Evolutionary conservation across 1,140 invertebrate genomes (phyloP), one percentile per base, ranked within the genome.

Genomic region (Mycetomoellerius zeteki): DNA sequence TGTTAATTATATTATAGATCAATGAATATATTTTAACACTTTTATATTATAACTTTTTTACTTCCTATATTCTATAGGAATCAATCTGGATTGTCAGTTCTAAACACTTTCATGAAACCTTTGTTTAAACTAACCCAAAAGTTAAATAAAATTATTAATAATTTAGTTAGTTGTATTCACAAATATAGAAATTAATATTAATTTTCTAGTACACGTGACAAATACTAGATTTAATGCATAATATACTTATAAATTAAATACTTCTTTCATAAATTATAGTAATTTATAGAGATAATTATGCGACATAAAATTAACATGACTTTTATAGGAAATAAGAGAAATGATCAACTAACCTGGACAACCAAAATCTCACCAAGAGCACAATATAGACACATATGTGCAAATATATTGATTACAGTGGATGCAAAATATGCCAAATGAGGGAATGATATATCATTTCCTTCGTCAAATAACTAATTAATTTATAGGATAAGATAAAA

Each of bases 331-430:
- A 27, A 73, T 30, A 47, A 52, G n/a, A 67, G 4, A 37, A 24
- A 76, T 27, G 7, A 43, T 3, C 8, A 47, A 50, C 24, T 72
- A 72, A 86, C 85, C 71, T 72, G 64, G 10, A 12, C 77, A 24
- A 71, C 24, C 19, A 86, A 72, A 43, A 80, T 43, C 21, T 88
- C 84, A 0, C 73, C 86, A 1, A 69, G 16, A 8, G 33, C 52
- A 4, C 73, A 88, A 19, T 88, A 80, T 14, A 86, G 16, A 21
- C 30, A 54, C 64, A 60, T 88, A 37, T 80, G 86, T 12, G 37
- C 16, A 30, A 86, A 77, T 16, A 85, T 47, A 56, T 78, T 86
- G 5, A 21, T 2, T 47, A 64, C 30, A 16, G 24, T 30, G 5
- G 37, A 43, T 3, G 4, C 2, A 33, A 21, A 19, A 33, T n/a